These are phyloP conservation scores for Deilephila elpenor DNA, from an alignment of 2,888 invertebrate genomes.

Conservation along the genomic window DNA sequence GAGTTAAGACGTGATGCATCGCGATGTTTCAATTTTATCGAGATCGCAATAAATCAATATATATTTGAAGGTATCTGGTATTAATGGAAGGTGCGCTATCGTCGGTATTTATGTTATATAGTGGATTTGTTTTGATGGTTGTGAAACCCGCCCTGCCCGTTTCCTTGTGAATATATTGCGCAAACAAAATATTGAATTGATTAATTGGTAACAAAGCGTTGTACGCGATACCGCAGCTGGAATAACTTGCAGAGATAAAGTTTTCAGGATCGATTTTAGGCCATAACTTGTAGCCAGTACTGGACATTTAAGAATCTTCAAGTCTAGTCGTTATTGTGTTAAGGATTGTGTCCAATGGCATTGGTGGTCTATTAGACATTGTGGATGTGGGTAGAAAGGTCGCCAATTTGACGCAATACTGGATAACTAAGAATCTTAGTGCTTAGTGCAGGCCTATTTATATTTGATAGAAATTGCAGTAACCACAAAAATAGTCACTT, in stretches of 20 bases:
- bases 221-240: not conserved
- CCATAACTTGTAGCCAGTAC: too few relatives aligned
- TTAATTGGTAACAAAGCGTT: not conserved
- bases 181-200: not conserved
- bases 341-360: not conserved
- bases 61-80: conserved; percentile 23
- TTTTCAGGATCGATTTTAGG: too few relatives aligned
- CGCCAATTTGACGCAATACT: not conserved
- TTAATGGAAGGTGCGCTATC: conserved; percentile 18
- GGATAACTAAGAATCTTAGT: too few relatives aligned
- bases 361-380: not conserved
- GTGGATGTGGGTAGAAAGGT: conserved; percentile 8
- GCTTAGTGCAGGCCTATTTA: too few relatives aligned
- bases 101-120: conserved; percentile 19
- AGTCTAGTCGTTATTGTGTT: not conserved
- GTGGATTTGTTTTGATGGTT: conserved; percentile 23
- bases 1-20: not conserved
- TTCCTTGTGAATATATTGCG: conserved; percentile 8
- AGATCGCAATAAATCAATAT: conserved; percentile 24
- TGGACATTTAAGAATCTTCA: too few relatives aligned
- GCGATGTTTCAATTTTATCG: not conserved
- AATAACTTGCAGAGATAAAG: too few relatives aligned
- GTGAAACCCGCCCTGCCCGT: conserved; percentile 8
- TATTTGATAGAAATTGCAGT: too few relatives aligned
- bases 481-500: too few relatives aligned